Base-by-base conservation (phyloP, 2,113 vertebrate species). In the Barnardius zonarius region DNA sequence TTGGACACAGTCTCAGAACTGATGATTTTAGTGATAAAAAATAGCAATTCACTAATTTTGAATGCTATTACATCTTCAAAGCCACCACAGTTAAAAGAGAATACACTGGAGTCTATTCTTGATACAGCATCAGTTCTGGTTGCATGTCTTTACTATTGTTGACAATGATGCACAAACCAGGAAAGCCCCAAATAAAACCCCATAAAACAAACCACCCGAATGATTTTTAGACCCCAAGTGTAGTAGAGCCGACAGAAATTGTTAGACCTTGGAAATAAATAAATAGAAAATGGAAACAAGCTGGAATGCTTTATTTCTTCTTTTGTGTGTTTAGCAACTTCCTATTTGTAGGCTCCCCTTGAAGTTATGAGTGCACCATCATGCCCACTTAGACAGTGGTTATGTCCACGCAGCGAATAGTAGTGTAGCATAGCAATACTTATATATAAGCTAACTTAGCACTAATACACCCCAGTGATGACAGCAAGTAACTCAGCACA, bases 41-140 rank as follows among this genome's bases (percentile, higher is more conserved):
- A 92, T 69, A 95, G 84, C 62, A 83, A 84, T 95, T 95, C 86
- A 73, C 62, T 87, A 89, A 85, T 94, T 94, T 92, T 85, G 74
- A 69, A 59, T 79, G 15, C 57, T 94, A 11, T 90, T 82, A 76
- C 44, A 33, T 73, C 57, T 89, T 85, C 39, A 82, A 81, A 95
- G 69, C 17, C 61, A 93, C 59, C 14, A 20, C 23, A 73, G 79
- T 73, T 79, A 61, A 74, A 80, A 70, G 64, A 83, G 28, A 86
- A 77, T n/a, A 48, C 15, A 35, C 35, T 74, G 72, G 55, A 78
- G 41, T 72, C 54, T 75, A n/a, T 88, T 92, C 72, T 70, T 86
- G 61, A 55, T 54, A 17, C 41, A 81, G 43, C 64, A 91, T 54
- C 66, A 82, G 8, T 37, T 79, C 80, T 78, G 80, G 19, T 61